phyloP scores from a whole-genome alignment of 2,113 vertebrate genomes.

The Tupaia chinensis region DNA sequence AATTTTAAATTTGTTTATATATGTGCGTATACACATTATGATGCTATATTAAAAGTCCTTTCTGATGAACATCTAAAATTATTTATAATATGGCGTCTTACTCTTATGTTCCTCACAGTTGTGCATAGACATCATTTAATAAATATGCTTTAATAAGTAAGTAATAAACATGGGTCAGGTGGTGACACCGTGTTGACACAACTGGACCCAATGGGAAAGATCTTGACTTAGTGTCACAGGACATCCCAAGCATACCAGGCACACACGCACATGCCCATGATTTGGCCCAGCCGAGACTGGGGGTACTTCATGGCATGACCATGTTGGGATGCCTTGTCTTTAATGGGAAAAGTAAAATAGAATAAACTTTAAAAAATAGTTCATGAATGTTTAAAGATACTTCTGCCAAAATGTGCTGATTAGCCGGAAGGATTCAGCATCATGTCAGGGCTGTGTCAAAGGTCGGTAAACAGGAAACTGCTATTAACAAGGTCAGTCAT shows the following conservation, averaged over 20 bases:
- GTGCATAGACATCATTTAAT: constrained; percentile 2
- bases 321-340: no score
- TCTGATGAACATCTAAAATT: not conserved
- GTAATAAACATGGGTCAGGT: no score
- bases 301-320: no score
- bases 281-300: no score
- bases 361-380: not conserved
- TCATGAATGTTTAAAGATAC: not conserved
- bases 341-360: no score
- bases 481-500: not conserved
- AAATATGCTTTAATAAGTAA: not conserved
- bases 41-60: not conserved
- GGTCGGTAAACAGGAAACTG: constrained; percentile 20
- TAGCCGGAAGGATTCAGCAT: not conserved
- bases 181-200: no score
- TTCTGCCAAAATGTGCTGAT: not conserved
- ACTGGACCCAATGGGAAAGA: no score
- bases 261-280: no score
- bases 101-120: not conserved
- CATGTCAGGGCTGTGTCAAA: not conserved
- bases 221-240: no score
- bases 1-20: not conserved
- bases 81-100: not conserved
- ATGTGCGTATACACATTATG: not conserved
- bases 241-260: no score